phyloP scores from a whole-genome alignment of 2,797 vertebrate genomes.

The Neosilurus mollespiculum region DNA sequence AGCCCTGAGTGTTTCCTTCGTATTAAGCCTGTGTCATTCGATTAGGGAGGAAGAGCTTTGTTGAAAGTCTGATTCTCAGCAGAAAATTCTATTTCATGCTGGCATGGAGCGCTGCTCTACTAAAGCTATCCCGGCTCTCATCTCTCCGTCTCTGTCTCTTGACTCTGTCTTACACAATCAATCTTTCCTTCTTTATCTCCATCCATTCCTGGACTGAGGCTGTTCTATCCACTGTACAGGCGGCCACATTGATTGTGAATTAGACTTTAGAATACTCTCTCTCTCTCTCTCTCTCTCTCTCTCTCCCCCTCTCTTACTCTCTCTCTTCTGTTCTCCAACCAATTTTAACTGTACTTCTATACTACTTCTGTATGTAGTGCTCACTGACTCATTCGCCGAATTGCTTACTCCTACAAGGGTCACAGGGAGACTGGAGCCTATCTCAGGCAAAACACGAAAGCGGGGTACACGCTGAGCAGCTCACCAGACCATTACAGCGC shows the following conservation, averaged over 20 bases:
- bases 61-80: constrained; percentile 63
- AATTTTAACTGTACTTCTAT: too few species aligned
- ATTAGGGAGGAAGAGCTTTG: constrained; percentile 49
- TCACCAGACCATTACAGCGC: too few species aligned
- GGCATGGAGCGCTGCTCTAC: constrained; percentile 58
- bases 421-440: too few species aligned
- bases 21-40: constrained; percentile 47
- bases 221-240: background rate
- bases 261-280: background rate
- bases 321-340: background rate
- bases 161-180: constrained; percentile 39
- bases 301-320: background rate
- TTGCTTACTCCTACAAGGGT: too few species aligned
- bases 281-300: constrained; percentile 22
- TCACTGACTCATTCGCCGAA: too few species aligned
- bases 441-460: too few species aligned
- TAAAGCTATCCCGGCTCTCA: constrained; percentile 32
- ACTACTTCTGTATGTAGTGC: too few species aligned
- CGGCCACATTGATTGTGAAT: constrained; percentile 2
- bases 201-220: background rate
- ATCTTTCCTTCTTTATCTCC: constrained; percentile 23
- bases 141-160: constrained; percentile 4
- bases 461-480: too few species aligned
- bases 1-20: constrained; percentile 45
- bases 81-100: constrained; percentile 78